Conservation (phyloP, 1,140 invertebrate genomes). For the Solenopsis fugax region DNA sequence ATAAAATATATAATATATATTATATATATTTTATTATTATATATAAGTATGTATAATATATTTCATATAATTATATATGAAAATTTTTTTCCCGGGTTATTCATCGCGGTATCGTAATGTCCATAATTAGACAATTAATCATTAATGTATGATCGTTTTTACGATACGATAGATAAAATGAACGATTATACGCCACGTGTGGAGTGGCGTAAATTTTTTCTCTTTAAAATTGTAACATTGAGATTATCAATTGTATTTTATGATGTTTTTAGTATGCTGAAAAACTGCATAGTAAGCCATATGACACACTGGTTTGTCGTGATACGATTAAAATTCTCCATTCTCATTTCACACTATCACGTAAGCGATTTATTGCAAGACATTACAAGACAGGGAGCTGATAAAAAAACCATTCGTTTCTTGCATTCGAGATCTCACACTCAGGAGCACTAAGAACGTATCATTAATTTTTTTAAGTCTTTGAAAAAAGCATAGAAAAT, state of each 20-base stretch:
- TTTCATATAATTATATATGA: too few relatives aligned
- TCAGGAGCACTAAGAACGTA: not conserved
- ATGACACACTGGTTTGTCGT: not conserved
- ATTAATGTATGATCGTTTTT: not conserved
- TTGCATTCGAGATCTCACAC: not conserved
- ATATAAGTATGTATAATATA: too few relatives aligned
- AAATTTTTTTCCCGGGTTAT: not conserved
- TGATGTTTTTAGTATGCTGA: not conserved
- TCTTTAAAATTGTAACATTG: not conserved
- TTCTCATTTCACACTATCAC: not conserved
- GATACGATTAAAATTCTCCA: not conserved
- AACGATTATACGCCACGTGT: not conserved
- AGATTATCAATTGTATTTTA: not conserved
- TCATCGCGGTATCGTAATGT: slow-evolving; percentile 23
- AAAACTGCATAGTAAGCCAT: not conserved
- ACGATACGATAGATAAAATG: slow-evolving; percentile 10
- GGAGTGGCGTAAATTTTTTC: not conserved
- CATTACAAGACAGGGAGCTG: not conserved
- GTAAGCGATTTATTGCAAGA: not conserved
- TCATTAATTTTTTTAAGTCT: not conserved
- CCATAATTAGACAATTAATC: slow-evolving; percentile 11
- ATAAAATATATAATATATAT: too few relatives aligned
- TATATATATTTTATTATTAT: too few relatives aligned
- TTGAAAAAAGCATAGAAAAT: not conserved
- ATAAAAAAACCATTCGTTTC: slow-evolving; percentile 7